phyloP scores from a whole-genome alignment of 2,888 invertebrate species.

The Acrobasis repandana region DNA sequence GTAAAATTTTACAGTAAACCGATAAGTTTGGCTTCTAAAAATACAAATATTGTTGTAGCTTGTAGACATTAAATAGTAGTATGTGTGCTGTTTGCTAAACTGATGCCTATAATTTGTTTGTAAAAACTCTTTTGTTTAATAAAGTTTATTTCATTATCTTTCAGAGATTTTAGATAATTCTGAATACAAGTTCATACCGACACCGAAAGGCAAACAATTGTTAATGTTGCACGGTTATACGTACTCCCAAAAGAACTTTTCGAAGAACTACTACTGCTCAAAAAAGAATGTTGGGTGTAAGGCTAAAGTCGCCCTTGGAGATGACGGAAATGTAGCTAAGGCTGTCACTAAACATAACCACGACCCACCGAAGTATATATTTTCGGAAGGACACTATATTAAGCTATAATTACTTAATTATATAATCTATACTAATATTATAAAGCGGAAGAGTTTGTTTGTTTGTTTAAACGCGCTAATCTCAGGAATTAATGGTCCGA shows the following conservation, averaged over 20 bases:
- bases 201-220: conserved; percentile 36
- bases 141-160: too few relatives aligned
- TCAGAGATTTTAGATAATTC: conserved; percentile 8
- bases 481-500: too few relatives aligned
- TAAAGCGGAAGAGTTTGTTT: too few relatives aligned
- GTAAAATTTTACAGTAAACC: too few relatives aligned
- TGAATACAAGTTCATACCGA: conserved; percentile 30
- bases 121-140: too few relatives aligned
- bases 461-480: too few relatives aligned
- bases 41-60: too few relatives aligned
- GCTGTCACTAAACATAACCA: conserved; percentile 30
- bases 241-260: conserved; percentile 31
- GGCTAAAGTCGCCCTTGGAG: conserved; percentile 29
- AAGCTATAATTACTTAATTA: conserved; percentile 11
- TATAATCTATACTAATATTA: too few relatives aligned
- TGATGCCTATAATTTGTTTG: too few relatives aligned
- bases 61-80: too few relatives aligned
- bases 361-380: conserved; percentile 25
- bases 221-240: conserved; percentile 37
- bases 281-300: conserved; percentile 45
- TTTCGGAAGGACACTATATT: conserved; percentile 14
- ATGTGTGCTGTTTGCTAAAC: too few relatives aligned
- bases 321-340: conserved; percentile 29
- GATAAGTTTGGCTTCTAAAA: too few relatives aligned
- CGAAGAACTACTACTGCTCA: conserved; percentile 43